Base-by-base conservation (phyloP, 1,140 invertebrate species). In the Bombus pyrosoma region DNA sequence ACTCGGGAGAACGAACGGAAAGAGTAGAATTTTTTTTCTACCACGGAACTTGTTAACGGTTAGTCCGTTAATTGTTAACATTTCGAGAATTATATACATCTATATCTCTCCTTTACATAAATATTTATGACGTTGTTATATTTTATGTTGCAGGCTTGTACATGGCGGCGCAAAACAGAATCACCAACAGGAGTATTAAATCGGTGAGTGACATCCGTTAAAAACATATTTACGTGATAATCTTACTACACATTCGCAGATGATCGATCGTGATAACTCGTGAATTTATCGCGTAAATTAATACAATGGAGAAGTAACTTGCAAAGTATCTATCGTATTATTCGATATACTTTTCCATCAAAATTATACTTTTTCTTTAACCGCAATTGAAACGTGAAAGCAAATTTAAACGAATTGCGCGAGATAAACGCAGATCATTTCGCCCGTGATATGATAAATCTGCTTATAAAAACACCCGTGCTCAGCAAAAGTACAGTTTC, bases 401-500 rank as follows among this genome's bases (percentile, higher is more conserved):
- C 53, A 75, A 37, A 15, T 28, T 75, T 37, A 28, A 57, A 53
- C 10, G 34, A 75, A 37, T 25, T 28, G 12, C 32, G 25, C 12
- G 13, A 22, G 32, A 37, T 37, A 57, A 57, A 37, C 13, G 22
- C 22, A 9, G 47, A 47, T 43, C 28, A 28, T 25, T 57, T 57
- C 6, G 28, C 6, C 0, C 28, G 39, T 18, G 8, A 43, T 41
- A n/a, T 0, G 71, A 43, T 32, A 12, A 47, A 74, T 74, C 41
- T 47, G n/a, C 28, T 47, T 32, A 47, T 47, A 47, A n/a, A 8
- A 74, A 47, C n/a, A 22, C 34, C n/a, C 28, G 9, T 9, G 57
- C 25, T 77, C 75, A 32, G 75, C 75, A 62, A 22, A 62, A 59
- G 10, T 59, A 39, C 32, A 77, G 62, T 77, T 77, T 32, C 37